phyloP scores from a whole-genome alignment of 1,140 invertebrate genomes.

The Lucilia sericata region DNA sequence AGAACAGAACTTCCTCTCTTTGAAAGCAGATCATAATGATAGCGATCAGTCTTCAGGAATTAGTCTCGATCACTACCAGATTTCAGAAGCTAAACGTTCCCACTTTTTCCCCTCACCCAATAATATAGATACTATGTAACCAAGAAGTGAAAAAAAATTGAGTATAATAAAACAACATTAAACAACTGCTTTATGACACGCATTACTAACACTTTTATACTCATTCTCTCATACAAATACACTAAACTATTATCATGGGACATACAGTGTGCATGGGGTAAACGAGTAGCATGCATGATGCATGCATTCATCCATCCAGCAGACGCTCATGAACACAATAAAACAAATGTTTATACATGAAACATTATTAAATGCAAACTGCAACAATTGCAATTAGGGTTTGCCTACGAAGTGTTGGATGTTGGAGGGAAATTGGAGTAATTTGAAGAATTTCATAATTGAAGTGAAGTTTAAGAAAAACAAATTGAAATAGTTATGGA shows the following conservation, averaged over 20 bases:
- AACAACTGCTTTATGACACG: slow-evolving; percentile 26
- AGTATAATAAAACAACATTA: background rate
- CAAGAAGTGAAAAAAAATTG: background rate
- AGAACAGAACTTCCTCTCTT: too few relatives aligned
- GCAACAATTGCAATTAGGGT: slow-evolving; percentile 11
- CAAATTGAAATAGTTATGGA: background rate
- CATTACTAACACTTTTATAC: background rate
- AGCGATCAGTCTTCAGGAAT: too few relatives aligned
- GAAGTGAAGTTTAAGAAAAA: background rate
- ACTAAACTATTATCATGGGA: background rate
- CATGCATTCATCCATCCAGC: background rate
- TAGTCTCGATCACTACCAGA: too few relatives aligned
- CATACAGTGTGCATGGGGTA: background rate
- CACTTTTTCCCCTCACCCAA: background rate
- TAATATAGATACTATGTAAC: background rate
- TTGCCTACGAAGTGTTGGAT: background rate
- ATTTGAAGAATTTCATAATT: too few relatives aligned
- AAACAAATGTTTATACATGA: slow-evolving; percentile 3
- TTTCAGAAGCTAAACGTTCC: too few relatives aligned
- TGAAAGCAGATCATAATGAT: too few relatives aligned
- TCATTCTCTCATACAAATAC: background rate
- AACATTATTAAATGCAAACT: background rate
- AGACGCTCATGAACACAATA: background rate
- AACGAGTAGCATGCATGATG: slow-evolving; percentile 22
- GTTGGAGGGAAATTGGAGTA: too few relatives aligned